A percentile compares a stretch with the other conserved stretches of the same genome.
These are phyloP conservation scores for Calyptommatus sinebrachiatus DNA, from an alignment of 2,113 vertebrate species.

Conservation along the genomic window DNA sequence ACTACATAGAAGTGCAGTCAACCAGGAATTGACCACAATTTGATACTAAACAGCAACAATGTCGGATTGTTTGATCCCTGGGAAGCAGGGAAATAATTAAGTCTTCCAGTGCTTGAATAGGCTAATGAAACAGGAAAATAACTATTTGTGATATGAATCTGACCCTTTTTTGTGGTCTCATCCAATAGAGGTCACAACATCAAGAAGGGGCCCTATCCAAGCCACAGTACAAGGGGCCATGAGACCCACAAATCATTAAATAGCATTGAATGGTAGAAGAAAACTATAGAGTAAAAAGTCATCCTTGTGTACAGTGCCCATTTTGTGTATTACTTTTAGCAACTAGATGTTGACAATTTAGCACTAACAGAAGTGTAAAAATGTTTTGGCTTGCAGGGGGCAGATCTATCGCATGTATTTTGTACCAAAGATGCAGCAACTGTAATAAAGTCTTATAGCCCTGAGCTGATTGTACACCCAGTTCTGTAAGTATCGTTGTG, in stretches of 20 bases:
- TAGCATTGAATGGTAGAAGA: background rate
- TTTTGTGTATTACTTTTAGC: background rate
- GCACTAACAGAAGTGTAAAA: constrained; percentile 12
- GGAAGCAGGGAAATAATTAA: no score
- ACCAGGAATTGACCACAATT: no score
- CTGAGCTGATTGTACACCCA: constrained; percentile 96
- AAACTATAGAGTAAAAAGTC: background rate
- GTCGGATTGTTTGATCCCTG: no score
- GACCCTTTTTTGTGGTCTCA: no score
- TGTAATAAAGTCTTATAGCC: constrained; percentile 97
- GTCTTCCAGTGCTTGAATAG: no score
- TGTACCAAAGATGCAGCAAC: constrained; percentile 92
- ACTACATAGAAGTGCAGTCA: no score
- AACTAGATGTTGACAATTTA: background rate
- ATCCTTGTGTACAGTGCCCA: background rate
- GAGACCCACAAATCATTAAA: background rate
- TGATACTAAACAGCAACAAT: no score
- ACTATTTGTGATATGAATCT: no score
- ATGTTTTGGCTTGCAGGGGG: constrained; percentile 78
- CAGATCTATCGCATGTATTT: constrained; percentile 94
- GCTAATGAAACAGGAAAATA: no score
- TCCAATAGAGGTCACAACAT: no score
- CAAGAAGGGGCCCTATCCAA: no score
- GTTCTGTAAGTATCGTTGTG: constrained; percentile 86
- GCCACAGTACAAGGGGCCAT: no score